Evolutionary conservation across 2,888 invertebrate genomes (phyloP).

Genomic region (Ophioninae sp.): DNA sequence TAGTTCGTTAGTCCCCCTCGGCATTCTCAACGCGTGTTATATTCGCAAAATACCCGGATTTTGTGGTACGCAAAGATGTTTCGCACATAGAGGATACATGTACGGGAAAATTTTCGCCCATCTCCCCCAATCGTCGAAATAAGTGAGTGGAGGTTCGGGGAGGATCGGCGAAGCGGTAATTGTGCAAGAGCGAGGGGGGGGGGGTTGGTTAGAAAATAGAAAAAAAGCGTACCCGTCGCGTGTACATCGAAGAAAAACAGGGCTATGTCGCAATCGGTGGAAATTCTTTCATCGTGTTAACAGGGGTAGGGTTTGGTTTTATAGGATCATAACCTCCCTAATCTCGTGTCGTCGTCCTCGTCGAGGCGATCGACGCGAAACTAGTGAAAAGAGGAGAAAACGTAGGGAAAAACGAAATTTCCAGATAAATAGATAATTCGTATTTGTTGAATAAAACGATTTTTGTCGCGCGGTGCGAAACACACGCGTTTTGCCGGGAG

Average conservation of each 20-base stretch:
- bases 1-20: neutral
- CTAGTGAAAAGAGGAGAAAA: slow-evolving; percentile 6
- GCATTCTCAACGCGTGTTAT: neutral
- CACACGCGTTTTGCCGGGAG: slow-evolving; percentile 57
- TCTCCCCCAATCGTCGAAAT: slow-evolving; percentile 43
- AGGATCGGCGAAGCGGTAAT: neutral
- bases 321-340: slow-evolving; percentile 40
- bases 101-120: neutral
- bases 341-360: neutral
- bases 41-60: slow-evolving; percentile 15
- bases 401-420: slow-evolving; percentile 48
- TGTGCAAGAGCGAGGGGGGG: neutral
- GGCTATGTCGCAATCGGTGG: slow-evolving; percentile 36
- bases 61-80: neutral
- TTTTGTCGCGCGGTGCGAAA: slow-evolving; percentile 56
- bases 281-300: slow-evolving; percentile 42
- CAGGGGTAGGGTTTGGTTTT: slow-evolving; percentile 37
- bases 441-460: neutral
- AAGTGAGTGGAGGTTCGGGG: neutral
- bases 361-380: slow-evolving; percentile 36
- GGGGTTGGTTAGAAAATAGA: neutral
- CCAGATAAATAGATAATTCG: slow-evolving; percentile 26
- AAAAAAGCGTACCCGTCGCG: neutral
- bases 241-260: neutral
- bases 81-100: neutral